These are phyloP conservation scores for Drosophila nr. fundita DNA, from an alignment of 2,888 invertebrate genomes.

Conservation along the genomic window DNA sequence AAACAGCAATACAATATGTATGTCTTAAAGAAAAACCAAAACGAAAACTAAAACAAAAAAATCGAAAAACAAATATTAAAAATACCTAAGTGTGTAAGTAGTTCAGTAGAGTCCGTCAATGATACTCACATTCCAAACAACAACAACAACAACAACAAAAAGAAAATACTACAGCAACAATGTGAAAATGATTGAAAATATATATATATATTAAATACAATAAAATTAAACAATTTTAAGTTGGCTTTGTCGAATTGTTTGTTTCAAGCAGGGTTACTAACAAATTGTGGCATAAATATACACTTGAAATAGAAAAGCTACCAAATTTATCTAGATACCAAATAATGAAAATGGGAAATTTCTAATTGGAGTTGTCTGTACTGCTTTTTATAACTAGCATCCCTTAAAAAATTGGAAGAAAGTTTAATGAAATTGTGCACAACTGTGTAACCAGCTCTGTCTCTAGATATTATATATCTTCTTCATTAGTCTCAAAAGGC, in stretches of 20 bases:
- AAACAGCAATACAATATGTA: conserved; percentile 56
- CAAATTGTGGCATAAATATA: neutral
- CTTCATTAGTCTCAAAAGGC: neutral
- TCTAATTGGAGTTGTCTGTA: neutral
- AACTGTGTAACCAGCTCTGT: neutral
- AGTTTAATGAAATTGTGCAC: neutral
- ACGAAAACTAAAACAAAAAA: conserved; percentile 8
- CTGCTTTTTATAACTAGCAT: neutral
- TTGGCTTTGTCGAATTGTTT: neutral
- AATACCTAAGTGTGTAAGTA: conserved; percentile 54
- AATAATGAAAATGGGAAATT: neutral
- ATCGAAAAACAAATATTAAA: conserved; percentile 2
- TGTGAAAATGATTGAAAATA: conserved; percentile 60
- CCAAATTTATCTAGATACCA: neutral
- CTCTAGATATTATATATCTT: neutral
- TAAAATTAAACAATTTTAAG: conserved; percentile 41
- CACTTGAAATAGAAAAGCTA: neutral
- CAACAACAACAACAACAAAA: neutral
- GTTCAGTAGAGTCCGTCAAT: conserved; percentile 70
- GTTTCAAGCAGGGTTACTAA: neutral
- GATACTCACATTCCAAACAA: conserved; percentile 51
- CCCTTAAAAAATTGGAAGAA: neutral
- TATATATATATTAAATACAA: conserved; percentile 47
- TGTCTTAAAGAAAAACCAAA: conserved; percentile 34
- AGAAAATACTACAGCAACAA: conserved; percentile 42